Conservation (phyloP, 2,888 invertebrate species). For the Serripes groenlandicus region DNA sequence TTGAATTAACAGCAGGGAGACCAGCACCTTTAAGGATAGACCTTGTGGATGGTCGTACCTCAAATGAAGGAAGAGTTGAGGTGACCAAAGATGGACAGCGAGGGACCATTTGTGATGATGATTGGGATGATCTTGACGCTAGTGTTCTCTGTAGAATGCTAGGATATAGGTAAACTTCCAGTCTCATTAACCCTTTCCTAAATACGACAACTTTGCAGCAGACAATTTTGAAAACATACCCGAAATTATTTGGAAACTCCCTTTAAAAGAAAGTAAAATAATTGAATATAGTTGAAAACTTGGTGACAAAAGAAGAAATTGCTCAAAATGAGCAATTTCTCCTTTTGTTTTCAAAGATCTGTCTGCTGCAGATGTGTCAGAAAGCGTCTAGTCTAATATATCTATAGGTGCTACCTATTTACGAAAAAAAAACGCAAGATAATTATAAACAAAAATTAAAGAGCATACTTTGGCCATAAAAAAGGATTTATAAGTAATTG, state of each 20-base stretch:
- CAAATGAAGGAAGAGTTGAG: conserved; percentile 90
- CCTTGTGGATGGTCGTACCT: conserved; percentile 88
- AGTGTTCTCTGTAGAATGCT: conserved; percentile 86
- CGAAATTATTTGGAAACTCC: not conserved
- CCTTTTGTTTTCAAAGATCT: not conserved
- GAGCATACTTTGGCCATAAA: no score
- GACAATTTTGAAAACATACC: not conserved
- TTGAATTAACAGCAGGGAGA: not conserved
- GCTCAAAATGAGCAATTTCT: not conserved
- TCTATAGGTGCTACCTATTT: no score
- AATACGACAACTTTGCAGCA: not conserved
- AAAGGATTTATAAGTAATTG: no score
- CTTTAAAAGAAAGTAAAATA: not conserved
- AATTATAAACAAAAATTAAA: no score
- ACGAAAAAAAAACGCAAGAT: no score
- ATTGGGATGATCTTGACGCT: conserved; percentile 90
- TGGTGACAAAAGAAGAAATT: conserved; percentile 6
- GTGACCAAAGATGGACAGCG: conserved; percentile 90
- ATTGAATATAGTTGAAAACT: not conserved
- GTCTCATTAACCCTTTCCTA: not conserved
- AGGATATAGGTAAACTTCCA: conserved; percentile 80
- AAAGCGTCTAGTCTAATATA: no score
- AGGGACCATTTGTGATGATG: conserved; percentile 94
- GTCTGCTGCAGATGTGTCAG: not conserved
- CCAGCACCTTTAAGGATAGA: conserved; percentile 86